Evolutionary conservation across 2,797 vertebrate genomes (phyloP), one percentile per base, ranked within the genome.

Genomic region (Loris lydekkerianus): DNA sequence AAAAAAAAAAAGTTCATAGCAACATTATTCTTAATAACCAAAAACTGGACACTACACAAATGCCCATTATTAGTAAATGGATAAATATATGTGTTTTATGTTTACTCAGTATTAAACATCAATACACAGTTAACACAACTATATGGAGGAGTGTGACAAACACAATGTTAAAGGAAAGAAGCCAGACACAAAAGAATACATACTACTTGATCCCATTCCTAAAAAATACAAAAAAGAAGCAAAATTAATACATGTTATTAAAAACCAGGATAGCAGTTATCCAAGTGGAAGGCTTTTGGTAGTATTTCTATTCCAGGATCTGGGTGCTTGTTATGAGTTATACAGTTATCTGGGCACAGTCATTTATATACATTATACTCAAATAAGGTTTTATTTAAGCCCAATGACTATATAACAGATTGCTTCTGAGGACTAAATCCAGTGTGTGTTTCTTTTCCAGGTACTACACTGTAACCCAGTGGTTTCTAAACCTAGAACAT

Each of bases 231-330:
- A 69, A 84, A 90, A 80, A 43, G 17, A 14, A 29, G 34, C 25
- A 89, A 92, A 89, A 43, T 70, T 70, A 46, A 95, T 49, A 23
- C 25, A 75, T 43, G 21, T 77, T 80, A 86, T 65, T 94, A 91
- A 97, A 94, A 93, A 80, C 70, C 23, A 87, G n/a, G 7, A 67
- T 23, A 86, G 53, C 25, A 85, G 27, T 81, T 65, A 90, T 34
- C 17, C 61, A n/a, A 21, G 21, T 56, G 20, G 58, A 93, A 86
- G 69, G 46, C 6, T 31, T 89, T 46, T 29, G 31, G 17, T 77
- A 89, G 75, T 82, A 53, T 69, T 80, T 75, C 53, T 82, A 49
- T 63, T 89, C 27, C 25, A 67, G 65, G 70, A 95, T 78, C 63
- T 73, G 6, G 29, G 58, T 76, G 69, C 58, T 76, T 49, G 27